Conservation (phyloP, 1,140 invertebrate species). For the Rhynchophorus ferrugineus region DNA sequence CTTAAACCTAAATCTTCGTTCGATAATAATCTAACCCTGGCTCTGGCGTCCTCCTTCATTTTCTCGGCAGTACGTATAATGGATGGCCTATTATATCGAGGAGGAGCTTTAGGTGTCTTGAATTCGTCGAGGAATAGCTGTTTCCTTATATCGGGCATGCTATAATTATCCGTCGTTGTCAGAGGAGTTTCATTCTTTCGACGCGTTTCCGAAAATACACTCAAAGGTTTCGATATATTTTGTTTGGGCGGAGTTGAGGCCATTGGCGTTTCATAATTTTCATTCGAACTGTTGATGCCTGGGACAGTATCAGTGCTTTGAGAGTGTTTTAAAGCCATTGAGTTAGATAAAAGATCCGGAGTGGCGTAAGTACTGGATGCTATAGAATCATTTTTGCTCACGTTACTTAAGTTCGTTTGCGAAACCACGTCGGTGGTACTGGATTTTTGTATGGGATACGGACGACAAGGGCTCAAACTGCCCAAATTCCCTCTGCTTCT, state of each 20-base stretch:
- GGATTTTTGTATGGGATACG: slow-evolving; percentile 33
- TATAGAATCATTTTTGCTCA: slow-evolving; percentile 10
- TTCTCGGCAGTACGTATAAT: slow-evolving; percentile 50
- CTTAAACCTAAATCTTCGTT: slow-evolving; percentile 54
- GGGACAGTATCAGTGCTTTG: slow-evolving; percentile 18
- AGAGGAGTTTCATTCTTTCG: slow-evolving; percentile 9
- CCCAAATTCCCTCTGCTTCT: slow-evolving; percentile 22
- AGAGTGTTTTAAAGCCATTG: slow-evolving; percentile 23
- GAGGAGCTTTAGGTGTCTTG: slow-evolving; percentile 39
- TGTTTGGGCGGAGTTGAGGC: slow-evolving; percentile 3
- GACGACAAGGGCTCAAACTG: slow-evolving; percentile 24
- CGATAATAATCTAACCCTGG: slow-evolving; percentile 59
- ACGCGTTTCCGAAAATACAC: slow-evolving; percentile 18
- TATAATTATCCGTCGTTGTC: slow-evolving; percentile 29
- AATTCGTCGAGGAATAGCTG: slow-evolving; percentile 34
- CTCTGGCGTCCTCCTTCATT: slow-evolving; percentile 57
- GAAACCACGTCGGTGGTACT: slow-evolving; percentile 30
- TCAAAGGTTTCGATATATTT: slow-evolving; percentile 18
- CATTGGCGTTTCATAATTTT: slow-evolving; percentile 12
- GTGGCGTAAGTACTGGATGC: slow-evolving; percentile 24
- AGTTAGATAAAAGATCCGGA: slow-evolving; percentile 32
- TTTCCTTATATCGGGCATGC: slow-evolving; percentile 35
- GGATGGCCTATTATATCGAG: slow-evolving; percentile 17
- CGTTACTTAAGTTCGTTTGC: slow-evolving; percentile 19
- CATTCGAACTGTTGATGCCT: slow-evolving; percentile 9